Evolutionary conservation across 2,113 vertebrate species (phyloP).

Genomic region (Sciurus niger): DNA sequence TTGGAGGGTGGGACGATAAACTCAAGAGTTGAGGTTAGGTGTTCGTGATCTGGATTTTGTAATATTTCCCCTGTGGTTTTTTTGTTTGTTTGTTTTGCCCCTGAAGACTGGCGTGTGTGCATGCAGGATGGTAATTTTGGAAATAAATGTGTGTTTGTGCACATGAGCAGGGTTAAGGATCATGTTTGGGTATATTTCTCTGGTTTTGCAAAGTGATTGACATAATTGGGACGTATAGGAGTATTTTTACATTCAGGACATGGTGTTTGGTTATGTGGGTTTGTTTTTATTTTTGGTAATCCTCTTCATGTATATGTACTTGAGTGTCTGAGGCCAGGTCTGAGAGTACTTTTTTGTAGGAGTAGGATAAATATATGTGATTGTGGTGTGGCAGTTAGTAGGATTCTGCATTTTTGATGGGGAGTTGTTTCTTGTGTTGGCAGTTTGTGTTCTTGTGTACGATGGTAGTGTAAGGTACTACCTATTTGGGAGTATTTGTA

Average conservation of each 20-base stretch:
- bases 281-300: background rate
- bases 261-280: background rate
- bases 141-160: background rate
- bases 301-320: background rate
- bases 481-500: no score
- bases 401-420: background rate
- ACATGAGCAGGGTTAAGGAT: background rate
- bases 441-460: background rate
- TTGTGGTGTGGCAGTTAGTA: background rate
- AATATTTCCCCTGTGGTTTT: no score
- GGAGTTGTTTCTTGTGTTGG: background rate
- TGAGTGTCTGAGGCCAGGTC: background rate
- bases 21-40: no score
- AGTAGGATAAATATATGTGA: background rate
- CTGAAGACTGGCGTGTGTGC: no score
- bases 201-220: background rate
- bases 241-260: background rate
- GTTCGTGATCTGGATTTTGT: no score
- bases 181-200: background rate
- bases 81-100: no score
- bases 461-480: no score
- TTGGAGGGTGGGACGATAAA: no score
- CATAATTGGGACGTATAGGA: background rate
- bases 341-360: background rate
- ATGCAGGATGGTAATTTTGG: background rate